Evolutionary conservation across 2,113 vertebrate species (phyloP), one percentile per base, ranked within the genome.

Genomic region (Vulpes lagopus): DNA sequence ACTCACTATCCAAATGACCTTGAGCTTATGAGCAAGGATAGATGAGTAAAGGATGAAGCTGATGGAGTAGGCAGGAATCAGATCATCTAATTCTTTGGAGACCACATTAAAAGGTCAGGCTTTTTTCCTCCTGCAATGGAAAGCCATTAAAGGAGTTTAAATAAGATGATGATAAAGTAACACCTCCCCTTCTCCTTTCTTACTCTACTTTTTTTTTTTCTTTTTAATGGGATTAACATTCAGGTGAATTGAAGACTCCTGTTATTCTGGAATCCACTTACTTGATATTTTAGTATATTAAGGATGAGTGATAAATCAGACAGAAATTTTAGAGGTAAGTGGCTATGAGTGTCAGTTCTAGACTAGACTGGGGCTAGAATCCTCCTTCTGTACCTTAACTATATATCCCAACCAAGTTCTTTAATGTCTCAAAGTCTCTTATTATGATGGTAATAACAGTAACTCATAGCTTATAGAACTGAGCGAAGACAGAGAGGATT

Each of bases 151-250:
- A 11, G 22, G 10, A 20, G 9, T 23, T 78, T 62, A 64, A 91
- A 90, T 6, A 83, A 88, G 30, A 60, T 7, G 15, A 12, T 62
- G 53, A 76, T 73, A 11, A 85, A 59, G 51, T 65, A 80, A 65
- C 62, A 60, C 59, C 32, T 82, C 89, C 16, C 14, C 76, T 38
- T 64, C 27, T 23, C 67, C 11, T 65, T 78, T 93, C 20, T 89
- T 43, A 78, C 19, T 89, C 20, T 62, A 71, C 16, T 25, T 43
- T 83, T 57, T 43, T n/a, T 67, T 43, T 67, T n/a, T 88, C 32
- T 89, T 88, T 73, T 83, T 69, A 87, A 65, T 71, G 59, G 32
- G 64, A 85, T 69, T 91, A 85, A 92, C 69, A 85, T 69, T 57
- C 62, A 57, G 30, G 32, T 59, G 35, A 60, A 60, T 86, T 71